Conservation (phyloP, 2,797 vertebrate species). For the Sebastes hopkinsi region DNA sequence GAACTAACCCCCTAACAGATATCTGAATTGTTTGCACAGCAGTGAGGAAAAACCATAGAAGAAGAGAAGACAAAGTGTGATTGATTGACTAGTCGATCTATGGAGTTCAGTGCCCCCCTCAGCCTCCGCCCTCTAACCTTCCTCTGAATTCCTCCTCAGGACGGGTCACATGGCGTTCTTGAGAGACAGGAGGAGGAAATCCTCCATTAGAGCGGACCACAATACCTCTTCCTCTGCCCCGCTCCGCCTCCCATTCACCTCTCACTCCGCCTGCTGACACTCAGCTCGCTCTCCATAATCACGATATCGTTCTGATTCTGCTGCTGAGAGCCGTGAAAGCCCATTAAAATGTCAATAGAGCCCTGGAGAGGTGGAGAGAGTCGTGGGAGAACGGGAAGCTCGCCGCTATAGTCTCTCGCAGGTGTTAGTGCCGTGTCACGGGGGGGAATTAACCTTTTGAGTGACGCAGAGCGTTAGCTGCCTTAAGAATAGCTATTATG, state of each 20-base stretch:
- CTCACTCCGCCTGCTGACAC: slow-evolving; percentile 42
- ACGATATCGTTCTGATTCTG: slow-evolving; percentile 58
- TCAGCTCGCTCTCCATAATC: slow-evolving; percentile 34
- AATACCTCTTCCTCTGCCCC: slow-evolving; percentile 69
- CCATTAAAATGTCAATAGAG: slow-evolving; percentile 67
- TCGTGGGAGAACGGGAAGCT: slow-evolving; percentile 1
- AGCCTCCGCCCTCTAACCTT: slow-evolving; percentile 32
- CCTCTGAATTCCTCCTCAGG: slow-evolving; percentile 33
- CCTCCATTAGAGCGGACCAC: slow-evolving; percentile 71
- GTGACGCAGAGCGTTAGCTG: slow-evolving; percentile 25
- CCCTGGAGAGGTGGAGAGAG: neutral
- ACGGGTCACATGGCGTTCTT: slow-evolving; percentile 59
- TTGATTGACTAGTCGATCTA: slow-evolving; percentile 46
- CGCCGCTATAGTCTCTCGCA: neutral
- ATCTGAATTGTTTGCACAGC: neutral
- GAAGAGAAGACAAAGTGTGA: slow-evolving; percentile 17
- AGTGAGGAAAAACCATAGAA: slow-evolving; percentile 23
- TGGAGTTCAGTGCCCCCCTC: slow-evolving; percentile 16
- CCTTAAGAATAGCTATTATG: slow-evolving; percentile 53
- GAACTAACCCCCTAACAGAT: neutral
- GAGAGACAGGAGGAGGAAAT: slow-evolving; percentile 75
- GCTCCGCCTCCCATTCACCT: slow-evolving; percentile 71
- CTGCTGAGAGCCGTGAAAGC: slow-evolving; percentile 53
- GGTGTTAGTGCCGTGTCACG: slow-evolving; percentile 46
- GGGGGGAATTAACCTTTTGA: slow-evolving; percentile 55